Evolutionary conservation across 2,797 vertebrate genomes (phyloP).

Genomic region (Zalophus californianus): DNA sequence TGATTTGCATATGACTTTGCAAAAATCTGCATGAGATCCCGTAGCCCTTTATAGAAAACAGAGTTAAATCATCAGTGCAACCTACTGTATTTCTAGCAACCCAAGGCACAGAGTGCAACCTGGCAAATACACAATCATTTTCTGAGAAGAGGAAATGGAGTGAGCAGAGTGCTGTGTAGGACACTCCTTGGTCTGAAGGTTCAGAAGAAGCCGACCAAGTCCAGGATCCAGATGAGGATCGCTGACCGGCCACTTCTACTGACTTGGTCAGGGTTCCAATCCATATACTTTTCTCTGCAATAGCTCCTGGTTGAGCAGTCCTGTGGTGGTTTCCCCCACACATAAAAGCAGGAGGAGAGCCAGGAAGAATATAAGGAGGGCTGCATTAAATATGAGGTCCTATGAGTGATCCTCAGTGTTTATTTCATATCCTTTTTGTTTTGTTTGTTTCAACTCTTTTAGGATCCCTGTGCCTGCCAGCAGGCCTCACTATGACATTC

Average conservation of each 20-base stretch:
- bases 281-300: background rate
- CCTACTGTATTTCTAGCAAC: conserved; percentile 63
- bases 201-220: conserved; percentile 15
- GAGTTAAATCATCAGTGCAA: conserved; percentile 73
- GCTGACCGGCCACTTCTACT: background rate
- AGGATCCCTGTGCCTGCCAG: background rate
- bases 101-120: conserved; percentile 51
- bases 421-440: background rate
- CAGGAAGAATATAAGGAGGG: background rate
- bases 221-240: conserved; percentile 55
- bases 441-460: conserved; percentile 19
- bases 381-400: background rate
- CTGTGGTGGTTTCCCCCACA: background rate
- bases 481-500: conserved; percentile 14
- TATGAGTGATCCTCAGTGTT: background rate
- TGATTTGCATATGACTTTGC: conserved; percentile 84
- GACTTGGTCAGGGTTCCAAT: background rate
- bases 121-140: background rate
- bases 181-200: conserved; percentile 6
- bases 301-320: background rate
- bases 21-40: conserved; percentile 79
- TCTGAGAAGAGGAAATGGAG: conserved; percentile 35
- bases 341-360: background rate
- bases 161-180: background rate
- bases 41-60: conserved; percentile 79